phyloP scores from a whole-genome alignment of 2,888 invertebrate genomes.

The Agrypnus murinus region DNA sequence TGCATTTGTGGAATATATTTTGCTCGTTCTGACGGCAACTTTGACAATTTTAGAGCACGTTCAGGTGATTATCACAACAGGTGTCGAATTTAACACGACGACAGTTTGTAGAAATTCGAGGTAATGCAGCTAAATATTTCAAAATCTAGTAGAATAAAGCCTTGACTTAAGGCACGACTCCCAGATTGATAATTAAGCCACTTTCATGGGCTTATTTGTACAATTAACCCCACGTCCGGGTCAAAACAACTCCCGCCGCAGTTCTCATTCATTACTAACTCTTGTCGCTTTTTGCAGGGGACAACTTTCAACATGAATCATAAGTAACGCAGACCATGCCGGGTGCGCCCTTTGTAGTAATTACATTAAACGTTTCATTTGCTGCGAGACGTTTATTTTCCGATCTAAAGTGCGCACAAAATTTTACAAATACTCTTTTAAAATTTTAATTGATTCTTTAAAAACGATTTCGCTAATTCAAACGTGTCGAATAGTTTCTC shows the following conservation, averaged over 20 bases:
- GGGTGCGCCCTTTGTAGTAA: constrained; percentile 56
- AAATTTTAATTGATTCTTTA: not conserved
- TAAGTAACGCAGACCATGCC: constrained; percentile 56
- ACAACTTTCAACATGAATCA: constrained; percentile 59
- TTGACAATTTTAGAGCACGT: constrained; percentile 16
- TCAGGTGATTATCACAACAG: constrained; percentile 27
- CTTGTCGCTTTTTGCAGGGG: constrained; percentile 58
- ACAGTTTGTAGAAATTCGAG: constrained; percentile 1
- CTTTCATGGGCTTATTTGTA: constrained; percentile 55
- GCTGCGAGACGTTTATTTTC: constrained; percentile 51
- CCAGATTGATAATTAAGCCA: constrained; percentile 59
- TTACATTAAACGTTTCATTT: constrained; percentile 60
- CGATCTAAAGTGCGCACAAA: constrained; percentile 22
- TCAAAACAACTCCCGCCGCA: constrained; percentile 57
- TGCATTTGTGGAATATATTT: constrained; percentile 23
- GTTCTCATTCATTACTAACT: constrained; percentile 59
- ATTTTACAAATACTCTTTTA: not conserved
- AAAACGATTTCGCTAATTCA: constrained; percentile 11
- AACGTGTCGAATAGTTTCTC: constrained; percentile 16
- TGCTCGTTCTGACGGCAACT: constrained; percentile 2
- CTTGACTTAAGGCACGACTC: constrained; percentile 21
- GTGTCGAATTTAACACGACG: constrained; percentile 23
- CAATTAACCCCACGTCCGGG: constrained; percentile 62
- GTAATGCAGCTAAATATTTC: not conserved
- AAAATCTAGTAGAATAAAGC: constrained; percentile 1